Conservation (phyloP, 2,797 vertebrate genomes). For the Acomys russatus region DNA sequence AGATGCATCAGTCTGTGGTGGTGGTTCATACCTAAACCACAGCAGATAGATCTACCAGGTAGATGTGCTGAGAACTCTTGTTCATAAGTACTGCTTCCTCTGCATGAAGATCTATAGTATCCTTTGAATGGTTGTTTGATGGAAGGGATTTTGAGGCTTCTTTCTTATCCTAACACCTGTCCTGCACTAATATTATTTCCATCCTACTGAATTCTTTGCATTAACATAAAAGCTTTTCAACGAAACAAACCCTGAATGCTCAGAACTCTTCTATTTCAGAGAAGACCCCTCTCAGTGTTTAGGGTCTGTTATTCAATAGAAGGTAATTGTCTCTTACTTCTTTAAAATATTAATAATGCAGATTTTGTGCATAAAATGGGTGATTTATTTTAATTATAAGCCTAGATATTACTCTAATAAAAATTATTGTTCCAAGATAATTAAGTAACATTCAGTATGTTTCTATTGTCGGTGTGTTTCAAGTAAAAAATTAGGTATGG, state of each 20-base stretch:
- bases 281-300: background rate
- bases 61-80: background rate
- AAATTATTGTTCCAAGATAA: background rate
- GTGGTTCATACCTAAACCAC: no score
- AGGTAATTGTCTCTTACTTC: no score
- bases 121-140: background rate
- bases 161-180: background rate
- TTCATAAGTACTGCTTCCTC: background rate
- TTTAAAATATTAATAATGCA: background rate
- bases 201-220: background rate
- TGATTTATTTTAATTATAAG: background rate
- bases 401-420: background rate
- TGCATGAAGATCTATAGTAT: background rate
- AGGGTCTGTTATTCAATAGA: background rate
- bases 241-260: background rate
- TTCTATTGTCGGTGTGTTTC: background rate
- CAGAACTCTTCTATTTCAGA: background rate
- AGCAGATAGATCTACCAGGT: background rate
- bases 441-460: background rate
- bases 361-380: background rate
- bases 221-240: background rate
- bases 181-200: background rate
- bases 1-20: no score
- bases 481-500: background rate
- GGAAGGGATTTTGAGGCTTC: background rate